phyloP scores from a whole-genome alignment of 37 sponge, comb jelly and placozoan species.

The Aplysina aerophoba region DNA sequence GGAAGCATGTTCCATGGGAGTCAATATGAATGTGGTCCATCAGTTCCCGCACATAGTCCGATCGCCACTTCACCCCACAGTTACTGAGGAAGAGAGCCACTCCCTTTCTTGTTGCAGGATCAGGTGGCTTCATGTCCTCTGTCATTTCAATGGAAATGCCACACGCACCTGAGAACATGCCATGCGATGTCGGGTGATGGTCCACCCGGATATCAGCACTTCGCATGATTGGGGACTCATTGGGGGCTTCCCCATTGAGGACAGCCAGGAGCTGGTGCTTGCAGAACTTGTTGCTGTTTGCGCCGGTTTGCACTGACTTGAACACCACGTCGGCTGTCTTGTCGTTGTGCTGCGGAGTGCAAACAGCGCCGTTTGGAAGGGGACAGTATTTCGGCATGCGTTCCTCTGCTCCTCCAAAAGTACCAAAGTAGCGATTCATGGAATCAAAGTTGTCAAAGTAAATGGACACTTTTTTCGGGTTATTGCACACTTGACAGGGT shows the following conservation, averaged over 20 bases:
- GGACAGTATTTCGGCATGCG: neutral
- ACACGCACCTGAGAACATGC: neutral
- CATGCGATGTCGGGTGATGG: slow-evolving; percentile 9
- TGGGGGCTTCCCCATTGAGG: slow-evolving; percentile 1
- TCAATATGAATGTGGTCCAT: neutral
- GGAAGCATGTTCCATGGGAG: slow-evolving; percentile 19
- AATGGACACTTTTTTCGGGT: neutral
- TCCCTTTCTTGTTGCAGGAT: slow-evolving; percentile 18
- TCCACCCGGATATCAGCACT: slow-evolving; percentile 22
- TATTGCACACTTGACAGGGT: neutral
- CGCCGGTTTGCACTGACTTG: slow-evolving; percentile 1
- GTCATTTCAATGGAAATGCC: slow-evolving; percentile 18
- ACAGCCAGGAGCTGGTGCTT: slow-evolving; percentile 3
- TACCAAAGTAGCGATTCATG: slow-evolving; percentile 6
- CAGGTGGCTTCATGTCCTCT: neutral
- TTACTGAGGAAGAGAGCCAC: slow-evolving; percentile 19
- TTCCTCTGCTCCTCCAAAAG: neutral
- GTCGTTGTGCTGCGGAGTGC: neutral
- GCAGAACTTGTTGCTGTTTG: neutral
- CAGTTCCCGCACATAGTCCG: neutral
- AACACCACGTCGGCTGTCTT: neutral
- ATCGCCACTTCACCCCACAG: slow-evolving; percentile 11
- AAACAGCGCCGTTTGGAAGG: neutral
- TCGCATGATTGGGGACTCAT: neutral
- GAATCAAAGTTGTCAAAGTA: neutral